A percentile compares a stretch with the other conserved stretches of the same genome.
Conservation (phyloP, 2,888 invertebrate genomes). For the Metellina segmentata region DNA sequence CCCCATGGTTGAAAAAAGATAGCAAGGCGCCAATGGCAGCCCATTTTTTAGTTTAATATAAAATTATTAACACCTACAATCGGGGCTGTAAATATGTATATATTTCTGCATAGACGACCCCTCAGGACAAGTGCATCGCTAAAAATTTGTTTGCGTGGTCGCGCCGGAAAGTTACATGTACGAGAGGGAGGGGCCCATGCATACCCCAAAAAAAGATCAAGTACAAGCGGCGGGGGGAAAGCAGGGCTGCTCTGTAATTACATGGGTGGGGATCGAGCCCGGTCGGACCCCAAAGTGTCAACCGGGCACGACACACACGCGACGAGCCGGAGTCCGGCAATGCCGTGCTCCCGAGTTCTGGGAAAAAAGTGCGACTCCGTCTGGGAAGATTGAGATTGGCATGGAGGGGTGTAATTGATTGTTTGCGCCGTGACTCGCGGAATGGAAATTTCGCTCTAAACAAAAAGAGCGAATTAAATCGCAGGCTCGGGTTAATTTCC, state of each 20-base stretch:
- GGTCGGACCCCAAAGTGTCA: slow-evolving; percentile 72
- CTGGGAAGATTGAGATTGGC: too few relatives aligned
- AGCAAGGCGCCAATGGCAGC: too few relatives aligned
- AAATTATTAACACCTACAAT: too few relatives aligned
- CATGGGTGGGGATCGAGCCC: slow-evolving; percentile 72
- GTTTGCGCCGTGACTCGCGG: too few relatives aligned
- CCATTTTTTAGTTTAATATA: too few relatives aligned
- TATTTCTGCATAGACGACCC: not conserved
- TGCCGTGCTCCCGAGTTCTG: slow-evolving; percentile 2
- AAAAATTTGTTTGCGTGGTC: slow-evolving; percentile 73
- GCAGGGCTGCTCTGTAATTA: slow-evolving; percentile 64
- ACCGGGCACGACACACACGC: slow-evolving; percentile 75
- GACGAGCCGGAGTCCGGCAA: slow-evolving; percentile 35
- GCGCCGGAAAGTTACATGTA: slow-evolving; percentile 70
- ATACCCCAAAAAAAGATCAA: slow-evolving; percentile 69
- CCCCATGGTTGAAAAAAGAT: too few relatives aligned
- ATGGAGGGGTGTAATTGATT: too few relatives aligned
- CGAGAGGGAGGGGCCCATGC: slow-evolving; percentile 25
- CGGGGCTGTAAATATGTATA: too few relatives aligned
- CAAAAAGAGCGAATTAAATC: too few relatives aligned
- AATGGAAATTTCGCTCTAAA: too few relatives aligned
- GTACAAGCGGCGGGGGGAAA: slow-evolving; percentile 58
- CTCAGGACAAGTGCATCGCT: not conserved
- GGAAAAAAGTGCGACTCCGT: not conserved
- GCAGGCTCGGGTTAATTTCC: too few relatives aligned